phyloP scores from a whole-genome alignment of 2,113 vertebrate genomes.

The Myanophis thanlyinensis region DNA sequence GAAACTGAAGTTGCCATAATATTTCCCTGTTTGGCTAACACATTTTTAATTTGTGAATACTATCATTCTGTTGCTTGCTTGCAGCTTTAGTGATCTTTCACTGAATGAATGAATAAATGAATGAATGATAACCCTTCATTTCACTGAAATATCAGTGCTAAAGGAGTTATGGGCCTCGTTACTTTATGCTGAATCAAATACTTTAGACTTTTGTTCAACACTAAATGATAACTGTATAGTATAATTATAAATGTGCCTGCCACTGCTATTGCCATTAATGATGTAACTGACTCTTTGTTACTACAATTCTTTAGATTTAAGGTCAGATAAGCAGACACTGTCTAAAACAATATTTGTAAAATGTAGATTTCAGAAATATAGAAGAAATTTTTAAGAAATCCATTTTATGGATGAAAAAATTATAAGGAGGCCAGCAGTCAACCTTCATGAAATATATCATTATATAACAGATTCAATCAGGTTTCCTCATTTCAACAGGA shows the following conservation, averaged over 20 bases:
- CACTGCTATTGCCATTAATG: conserved; percentile 4
- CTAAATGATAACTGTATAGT: background rate
- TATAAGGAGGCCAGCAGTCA: background rate
- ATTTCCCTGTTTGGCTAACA: background rate
- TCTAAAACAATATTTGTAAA: conserved; percentile 31
- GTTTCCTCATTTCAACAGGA: background rate
- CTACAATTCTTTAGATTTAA: conserved; percentile 36
- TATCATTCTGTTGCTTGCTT: background rate
- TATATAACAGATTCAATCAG: background rate
- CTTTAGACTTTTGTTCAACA: conserved; percentile 30
- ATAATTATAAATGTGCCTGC: conserved; percentile 32
- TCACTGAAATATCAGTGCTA: conserved; percentile 31
- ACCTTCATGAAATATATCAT: background rate
- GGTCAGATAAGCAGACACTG: conserved; percentile 36
- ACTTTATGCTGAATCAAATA: conserved; percentile 29
- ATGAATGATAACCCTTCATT: conserved; percentile 40
- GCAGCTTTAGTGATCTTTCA: conserved; percentile 13
- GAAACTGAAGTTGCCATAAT: background rate
- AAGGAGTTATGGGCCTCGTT: conserved; percentile 23
- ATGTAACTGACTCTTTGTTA: background rate
- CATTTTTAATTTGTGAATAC: conserved; percentile 13
- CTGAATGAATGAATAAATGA: conserved; percentile 7
- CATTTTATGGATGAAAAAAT: background rate
- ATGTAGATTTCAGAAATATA: conserved; percentile 32
- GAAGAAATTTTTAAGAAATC: conserved; percentile 39